Percentiles rank a stretch among this genome's conserved stretches.
Conservation (phyloP, 30 jellyfish, hydroid and myxozoan species). For the Turritopsis rubra region DNA sequence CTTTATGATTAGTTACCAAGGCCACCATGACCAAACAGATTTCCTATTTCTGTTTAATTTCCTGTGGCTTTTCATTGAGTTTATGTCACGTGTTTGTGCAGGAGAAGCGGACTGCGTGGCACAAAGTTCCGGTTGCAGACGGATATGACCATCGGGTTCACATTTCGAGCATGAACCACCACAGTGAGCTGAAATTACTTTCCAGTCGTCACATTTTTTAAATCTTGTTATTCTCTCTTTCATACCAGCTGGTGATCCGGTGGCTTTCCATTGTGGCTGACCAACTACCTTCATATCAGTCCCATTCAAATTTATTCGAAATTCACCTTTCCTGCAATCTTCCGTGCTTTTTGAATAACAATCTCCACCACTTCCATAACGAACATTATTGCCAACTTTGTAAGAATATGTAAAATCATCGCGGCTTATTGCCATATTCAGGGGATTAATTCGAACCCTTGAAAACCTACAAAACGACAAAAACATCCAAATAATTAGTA, state of each 20-base stretch:
- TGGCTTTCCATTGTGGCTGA: conserved; percentile 63
- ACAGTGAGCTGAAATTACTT: conserved; percentile 68
- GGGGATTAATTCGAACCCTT: conserved; percentile 52
- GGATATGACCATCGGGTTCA: conserved; percentile 66
- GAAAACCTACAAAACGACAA: conserved; percentile 46
- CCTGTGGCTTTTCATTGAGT: neutral
- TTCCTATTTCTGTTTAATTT: neutral
- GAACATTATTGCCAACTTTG: conserved; percentile 56
- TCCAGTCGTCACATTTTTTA: conserved; percentile 45
- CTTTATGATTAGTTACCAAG: neutral
- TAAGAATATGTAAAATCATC: conserved; percentile 54
- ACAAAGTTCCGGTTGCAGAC: conserved; percentile 65
- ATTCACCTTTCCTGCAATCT: conserved; percentile 89
- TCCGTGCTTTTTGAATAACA: conserved; percentile 81
- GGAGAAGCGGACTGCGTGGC: neutral
- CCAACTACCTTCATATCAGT: conserved; percentile 53
- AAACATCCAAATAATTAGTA: neutral
- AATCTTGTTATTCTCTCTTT: conserved; percentile 72
- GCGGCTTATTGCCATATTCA: conserved; percentile 37
- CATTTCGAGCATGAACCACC: conserved; percentile 96
- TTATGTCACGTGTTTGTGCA: neutral
- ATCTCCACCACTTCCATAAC: conserved; percentile 89
- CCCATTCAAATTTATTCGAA: conserved; percentile 56
- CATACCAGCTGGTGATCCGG: conserved; percentile 80
- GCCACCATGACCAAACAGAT: conserved; percentile 7